Evolutionary conservation across 1,140 invertebrate species (phyloP).

Genomic region (Apis florea): DNA sequence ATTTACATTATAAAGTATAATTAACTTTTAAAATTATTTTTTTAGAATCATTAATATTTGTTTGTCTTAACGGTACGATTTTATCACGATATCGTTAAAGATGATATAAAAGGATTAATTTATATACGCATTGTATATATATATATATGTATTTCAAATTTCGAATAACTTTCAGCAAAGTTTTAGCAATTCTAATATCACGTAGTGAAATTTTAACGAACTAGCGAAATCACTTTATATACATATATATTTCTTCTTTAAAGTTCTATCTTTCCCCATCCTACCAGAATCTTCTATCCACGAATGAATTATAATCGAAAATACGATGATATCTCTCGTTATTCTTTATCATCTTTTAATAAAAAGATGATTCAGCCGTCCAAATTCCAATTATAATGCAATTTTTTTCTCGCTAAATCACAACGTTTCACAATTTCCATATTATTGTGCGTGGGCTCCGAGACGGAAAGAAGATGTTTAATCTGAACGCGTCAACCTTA

Average conservation of each 20-base stretch:
- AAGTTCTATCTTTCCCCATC: too few relatives aligned
- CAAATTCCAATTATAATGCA: neutral
- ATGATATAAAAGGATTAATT: too few relatives aligned
- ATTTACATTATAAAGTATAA: too few relatives aligned
- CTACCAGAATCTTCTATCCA: neutral
- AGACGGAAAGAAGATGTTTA: constrained; percentile 21
- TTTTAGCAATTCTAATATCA: constrained; percentile 46
- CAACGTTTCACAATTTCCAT: neutral
- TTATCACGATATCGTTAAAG: too few relatives aligned
- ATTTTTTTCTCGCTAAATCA: neutral
- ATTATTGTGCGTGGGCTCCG: constrained; percentile 1
- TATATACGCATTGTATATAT: too few relatives aligned
- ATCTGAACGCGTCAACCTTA: constrained; percentile 36
- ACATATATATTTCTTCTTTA: constrained; percentile 15
- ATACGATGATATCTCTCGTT: constrained; percentile 22
- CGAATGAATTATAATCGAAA: neutral
- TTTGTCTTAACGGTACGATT: too few relatives aligned
- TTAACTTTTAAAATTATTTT: too few relatives aligned
- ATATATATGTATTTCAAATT: neutral
- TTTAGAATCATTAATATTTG: too few relatives aligned
- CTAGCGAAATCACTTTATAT: neutral
- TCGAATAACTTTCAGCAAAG: constrained; percentile 18
- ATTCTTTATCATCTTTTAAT: neutral
- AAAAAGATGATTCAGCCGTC: neutral
- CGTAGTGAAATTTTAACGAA: constrained; percentile 51